Evolutionary conservation across 2,888 invertebrate species (phyloP), one percentile per base, ranked within the genome.

Genomic region (Drosophila mercatorum): DNA sequence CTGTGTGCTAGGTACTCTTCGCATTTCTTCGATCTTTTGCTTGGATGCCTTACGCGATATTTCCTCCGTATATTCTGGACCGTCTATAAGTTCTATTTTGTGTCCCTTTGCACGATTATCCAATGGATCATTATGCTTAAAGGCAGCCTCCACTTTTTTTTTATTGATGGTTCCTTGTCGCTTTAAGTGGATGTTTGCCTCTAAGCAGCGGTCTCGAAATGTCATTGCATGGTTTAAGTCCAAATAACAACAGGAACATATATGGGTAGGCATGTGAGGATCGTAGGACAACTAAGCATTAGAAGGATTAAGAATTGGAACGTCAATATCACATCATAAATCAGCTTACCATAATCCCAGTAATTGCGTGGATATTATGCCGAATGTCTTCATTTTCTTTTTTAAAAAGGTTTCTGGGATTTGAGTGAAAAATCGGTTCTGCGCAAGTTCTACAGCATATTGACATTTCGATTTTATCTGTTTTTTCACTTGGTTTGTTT

Each of bases 191-290:
- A 56, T 61, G 5, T 88, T 51, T 0, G 80, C 71, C 14, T 80
- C 62, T 17, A 88, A 7, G 22, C 83, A 83, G 3, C 82, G 85
- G 5, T 71, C 60, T 1, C 83, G 88, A 52, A 83, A 83, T 14
- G 65, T 14, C 3, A 80, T 66, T 2, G 83, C 62, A 46, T 88
- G 71, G 11, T 80, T 62, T 28, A 88, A 68, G 46, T 83, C 83
- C 67, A 83, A 56, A 11, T 82, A 74, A 36, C 83, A 83, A 47
- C 83, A 80, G 22, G 88, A 74, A 31, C 83, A 83, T 36, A 83
- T 79, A 40, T 88, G 75, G 12, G 28, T 57, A 0, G 88, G 85
- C 11, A 85, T 46, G 26, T 67, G 26, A 6, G 52, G 7, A 26
- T 55, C 59, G 7, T 62, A 44, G 2, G 17, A 28, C 0, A 81